Percentiles rank a stretch among this genome's conserved stretches.
Conservation (phyloP, 2,113 vertebrate species). For the Tachysurus vachellii region DNA sequence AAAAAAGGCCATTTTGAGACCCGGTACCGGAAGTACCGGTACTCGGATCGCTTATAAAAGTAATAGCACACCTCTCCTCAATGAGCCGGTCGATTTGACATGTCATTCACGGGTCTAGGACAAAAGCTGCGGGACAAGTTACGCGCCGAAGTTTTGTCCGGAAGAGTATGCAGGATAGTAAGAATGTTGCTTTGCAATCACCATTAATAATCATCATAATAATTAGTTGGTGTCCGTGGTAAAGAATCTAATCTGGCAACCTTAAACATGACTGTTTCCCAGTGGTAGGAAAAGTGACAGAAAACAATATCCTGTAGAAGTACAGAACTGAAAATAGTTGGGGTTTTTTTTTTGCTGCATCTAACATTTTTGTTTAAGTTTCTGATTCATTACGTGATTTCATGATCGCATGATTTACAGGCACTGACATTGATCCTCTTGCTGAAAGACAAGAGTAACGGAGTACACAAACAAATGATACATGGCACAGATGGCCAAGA, state of each 20-base stretch:
- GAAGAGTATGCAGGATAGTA: too few relatives aligned
- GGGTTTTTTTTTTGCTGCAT: not conserved
- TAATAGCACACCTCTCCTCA: too few relatives aligned
- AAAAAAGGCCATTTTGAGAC: too few relatives aligned
- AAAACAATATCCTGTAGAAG: not conserved
- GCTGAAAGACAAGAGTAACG: not conserved
- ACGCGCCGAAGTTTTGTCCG: too few relatives aligned
- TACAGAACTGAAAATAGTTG: not conserved
- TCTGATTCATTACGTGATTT: not conserved
- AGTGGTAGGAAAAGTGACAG: not conserved
- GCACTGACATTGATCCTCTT: not conserved
- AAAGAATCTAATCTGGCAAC: not conserved
- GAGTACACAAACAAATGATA: not conserved
- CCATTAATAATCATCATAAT: not conserved
- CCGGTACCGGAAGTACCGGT: too few relatives aligned
- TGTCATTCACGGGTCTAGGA: too few relatives aligned
- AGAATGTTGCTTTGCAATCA: not conserved
- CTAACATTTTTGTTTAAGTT: not conserved
- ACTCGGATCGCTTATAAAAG: too few relatives aligned
- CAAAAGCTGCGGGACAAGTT: too few relatives aligned
- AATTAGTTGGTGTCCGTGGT: not conserved
- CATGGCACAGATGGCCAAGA: conserved; percentile 9
- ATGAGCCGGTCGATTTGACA: too few relatives aligned
- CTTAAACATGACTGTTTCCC: not conserved
- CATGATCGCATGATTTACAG: not conserved